These are phyloP conservation scores for Cygnus olor DNA, from an alignment of 2,797 vertebrate genomes.

Conservation along the genomic window DNA sequence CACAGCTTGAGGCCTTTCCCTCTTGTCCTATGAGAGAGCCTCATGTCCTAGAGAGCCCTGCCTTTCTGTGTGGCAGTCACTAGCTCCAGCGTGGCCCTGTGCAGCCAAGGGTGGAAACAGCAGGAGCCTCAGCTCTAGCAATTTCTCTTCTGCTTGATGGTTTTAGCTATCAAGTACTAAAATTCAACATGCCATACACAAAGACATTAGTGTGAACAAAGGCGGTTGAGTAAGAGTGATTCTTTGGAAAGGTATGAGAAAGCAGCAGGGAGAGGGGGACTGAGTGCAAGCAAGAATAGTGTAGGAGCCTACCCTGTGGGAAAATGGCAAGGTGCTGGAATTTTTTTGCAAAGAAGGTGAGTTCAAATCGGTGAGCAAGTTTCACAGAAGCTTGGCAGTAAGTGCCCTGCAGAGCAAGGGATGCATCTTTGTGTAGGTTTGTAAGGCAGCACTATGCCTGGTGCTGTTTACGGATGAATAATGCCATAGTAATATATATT, in stretches of 20 bases:
- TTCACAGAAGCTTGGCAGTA: too few relatives aligned
- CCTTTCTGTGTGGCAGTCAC: not conserved
- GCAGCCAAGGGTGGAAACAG: not conserved
- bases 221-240: not conserved
- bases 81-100: not conserved
- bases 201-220: too few relatives aligned
- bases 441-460: not conserved
- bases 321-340: not conserved
- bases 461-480: fast-evolving
- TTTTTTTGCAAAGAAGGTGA: not conserved
- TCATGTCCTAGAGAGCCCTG: not conserved
- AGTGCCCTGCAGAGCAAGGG: not conserved
- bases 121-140: not conserved
- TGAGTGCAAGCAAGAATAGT: fast-evolving
- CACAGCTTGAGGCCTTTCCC: too few relatives aligned
- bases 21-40: too few relatives aligned
- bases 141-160: not conserved
- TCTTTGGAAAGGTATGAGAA: not conserved
- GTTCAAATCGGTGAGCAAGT: not conserved
- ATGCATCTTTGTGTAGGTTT: fast-evolving
- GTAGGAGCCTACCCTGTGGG: not conserved
- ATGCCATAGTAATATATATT: fast-evolving
- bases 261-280: not conserved
- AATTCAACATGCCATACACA: fast-evolving
- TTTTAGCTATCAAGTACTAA: not conserved